Percentiles rank a stretch among this genome's conserved stretches.
These are phyloP conservation scores for Neodontobutis hainanensis DNA, from an alignment of 2,113 vertebrate genomes.

Conservation along the genomic window DNA sequence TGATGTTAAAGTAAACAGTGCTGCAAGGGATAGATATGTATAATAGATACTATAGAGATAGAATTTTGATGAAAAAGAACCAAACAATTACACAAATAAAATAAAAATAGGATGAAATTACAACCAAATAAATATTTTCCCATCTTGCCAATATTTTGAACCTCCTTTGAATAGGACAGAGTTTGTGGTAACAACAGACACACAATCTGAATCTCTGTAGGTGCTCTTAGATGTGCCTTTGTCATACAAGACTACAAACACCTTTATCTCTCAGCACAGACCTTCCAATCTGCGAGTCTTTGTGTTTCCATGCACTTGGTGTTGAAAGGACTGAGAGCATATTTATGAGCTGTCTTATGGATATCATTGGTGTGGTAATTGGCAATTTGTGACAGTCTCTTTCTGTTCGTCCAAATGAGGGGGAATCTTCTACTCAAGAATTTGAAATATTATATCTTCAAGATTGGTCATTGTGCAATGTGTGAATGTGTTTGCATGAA, in stretches of 20 bases:
- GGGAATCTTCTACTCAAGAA: not conserved
- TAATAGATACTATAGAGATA: not conserved
- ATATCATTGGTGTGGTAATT: conserved; percentile 61
- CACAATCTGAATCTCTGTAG: conserved; percentile 61
- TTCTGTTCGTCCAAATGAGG: conserved; percentile 8
- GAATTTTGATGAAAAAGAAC: conserved; percentile 14
- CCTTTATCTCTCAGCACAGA: conserved; percentile 56
- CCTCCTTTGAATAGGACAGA: conserved; percentile 11
- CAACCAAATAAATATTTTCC: too few species aligned
- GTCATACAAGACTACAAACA: conserved; percentile 62
- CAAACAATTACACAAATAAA: conserved; percentile 2
- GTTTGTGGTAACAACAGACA: conserved; percentile 48
- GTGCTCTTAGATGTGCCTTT: conserved; percentile 55
- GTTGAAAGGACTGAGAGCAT: conserved; percentile 45
- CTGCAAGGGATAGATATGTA: conserved; percentile 25
- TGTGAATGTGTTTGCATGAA: too few species aligned
- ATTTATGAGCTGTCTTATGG: conserved; percentile 46
- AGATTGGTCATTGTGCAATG: not conserved
- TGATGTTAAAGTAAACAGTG: conserved; percentile 44
- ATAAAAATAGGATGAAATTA: too few species aligned
- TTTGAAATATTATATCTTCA: not conserved
- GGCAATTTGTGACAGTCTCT: conserved; percentile 37
- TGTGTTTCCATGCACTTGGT: conserved; percentile 32
- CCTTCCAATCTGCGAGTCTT: conserved; percentile 23
- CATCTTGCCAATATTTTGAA: too few species aligned